Evolutionary conservation across 2,113 vertebrate genomes (phyloP), one percentile per base, ranked within the genome.

Genomic region (Scortum barcoo): DNA sequence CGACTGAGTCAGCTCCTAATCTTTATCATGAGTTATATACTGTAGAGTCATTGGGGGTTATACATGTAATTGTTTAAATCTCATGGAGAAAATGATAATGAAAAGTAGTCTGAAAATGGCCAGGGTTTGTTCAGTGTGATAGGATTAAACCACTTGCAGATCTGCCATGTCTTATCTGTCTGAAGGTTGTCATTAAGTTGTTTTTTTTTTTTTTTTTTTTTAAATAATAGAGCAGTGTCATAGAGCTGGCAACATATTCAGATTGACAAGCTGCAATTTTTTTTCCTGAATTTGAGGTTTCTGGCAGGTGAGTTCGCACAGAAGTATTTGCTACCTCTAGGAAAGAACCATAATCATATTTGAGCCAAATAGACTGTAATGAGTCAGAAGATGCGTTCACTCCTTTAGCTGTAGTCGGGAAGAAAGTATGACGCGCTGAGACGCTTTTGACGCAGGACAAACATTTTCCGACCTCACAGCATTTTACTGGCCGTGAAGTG

Each of bases 1-100:
- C 12, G 36, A 63, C 73, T 86, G 81, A 85, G 85, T 85, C 80
- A 83, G 88, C 88, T 78, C 63, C 63, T 72, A 68, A 84, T 83
- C 68, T 62, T 76, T 76, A 84, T 73, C 61, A 30, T 62, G 75
- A 73, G 68, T 75, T 77, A 71, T 72, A 86, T 60, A 80, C 42
- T 76, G 53, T 78, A 66, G 73, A 86, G 73, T 53, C 68, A 86
- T 76, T 73, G 66, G 48, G 87, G 79, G 46, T n/a, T n/a, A 48
- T 54, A 67, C 60, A 24, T 68, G 56, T 80, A 80, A 87, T 85
- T 80, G 70, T 81, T 28, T 78, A 68, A 76, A 33, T 80, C 7
- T 53, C 48, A 48, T 62, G 57, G 48, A 76, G 36, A 40, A 72
- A 75, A 76, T 40, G 70, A 61, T 62, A 77, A 76, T 79, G 44